Evolutionary conservation across 2,888 invertebrate species (phyloP), one percentile per base, ranked within the genome.

Genomic region (Muscina levida): DNA sequence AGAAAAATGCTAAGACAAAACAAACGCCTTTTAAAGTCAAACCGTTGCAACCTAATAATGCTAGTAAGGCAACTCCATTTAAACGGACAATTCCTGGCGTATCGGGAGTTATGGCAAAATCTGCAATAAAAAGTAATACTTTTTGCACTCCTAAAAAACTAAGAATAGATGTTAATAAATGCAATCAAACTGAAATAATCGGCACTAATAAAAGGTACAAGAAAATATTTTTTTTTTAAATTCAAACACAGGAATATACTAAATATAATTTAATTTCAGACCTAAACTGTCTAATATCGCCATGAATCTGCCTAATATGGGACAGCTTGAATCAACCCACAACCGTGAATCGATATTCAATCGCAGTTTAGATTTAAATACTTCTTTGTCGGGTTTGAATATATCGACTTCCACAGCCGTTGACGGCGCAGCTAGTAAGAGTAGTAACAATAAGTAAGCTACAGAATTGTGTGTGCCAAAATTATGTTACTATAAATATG

Each of bases 331-430:
- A 37, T 77, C 62, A 0, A 68, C 57, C 1, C 66, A 62, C 24
- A 80, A 78, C 39, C 78, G 83, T 0, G 85, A 84, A 66, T 84
- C 85, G 0, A 65, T 83, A 5, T 77, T 83, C 17, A 82, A 83
- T 76, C 83, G 84, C 24, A 83, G 82, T 1, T 76, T 84, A 6
- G 85, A 85, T 42, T 85, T 85, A 1, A 83, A 84, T 3, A 78
- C 68, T 24, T 87, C 87, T 0, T 19, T 85, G 3, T 65, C 85
- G 13, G 86, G 85, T 72, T 83, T 87, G 17, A 85, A 87, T 82
- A 80, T 86, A 13, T 88, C 88, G 3, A 77, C 86, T 31, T 88
- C 87, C 2, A 88, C 87, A 17, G 82, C 83, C 24, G 75, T 87
- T 22, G 87, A 87, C 42, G 79, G 67, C 1, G 80, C 74, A 26